These are phyloP conservation scores for Ischnus inquisitorius DNA, from an alignment of 2,888 invertebrate species.

Conservation along the genomic window DNA sequence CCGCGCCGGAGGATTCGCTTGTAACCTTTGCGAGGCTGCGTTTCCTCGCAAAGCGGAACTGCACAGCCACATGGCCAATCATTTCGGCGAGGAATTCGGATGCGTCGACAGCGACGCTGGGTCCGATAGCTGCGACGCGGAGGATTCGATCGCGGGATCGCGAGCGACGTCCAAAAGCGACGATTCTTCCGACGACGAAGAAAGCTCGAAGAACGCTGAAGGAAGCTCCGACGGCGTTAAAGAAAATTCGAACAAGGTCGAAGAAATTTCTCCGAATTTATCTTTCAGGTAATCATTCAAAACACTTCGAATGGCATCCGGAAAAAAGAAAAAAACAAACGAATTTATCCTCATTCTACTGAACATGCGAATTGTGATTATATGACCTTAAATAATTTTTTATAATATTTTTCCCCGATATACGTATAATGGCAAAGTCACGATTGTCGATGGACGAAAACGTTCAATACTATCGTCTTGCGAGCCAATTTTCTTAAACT, in stretches of 20 bases:
- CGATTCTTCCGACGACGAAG: neutral
- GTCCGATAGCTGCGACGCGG: neutral
- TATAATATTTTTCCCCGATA: too few relatives aligned
- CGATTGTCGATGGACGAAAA: too few relatives aligned
- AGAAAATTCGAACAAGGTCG: neutral
- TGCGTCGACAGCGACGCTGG: neutral
- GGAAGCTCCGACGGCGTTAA: neutral
- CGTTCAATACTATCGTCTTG: too few relatives aligned
- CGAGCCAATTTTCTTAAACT: too few relatives aligned
- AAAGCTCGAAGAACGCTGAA: neutral
- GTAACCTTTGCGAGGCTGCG: neutral
- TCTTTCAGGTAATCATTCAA: too few relatives aligned
- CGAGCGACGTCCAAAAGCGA: neutral
- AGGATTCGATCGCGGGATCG: neutral
- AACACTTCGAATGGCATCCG: too few relatives aligned
- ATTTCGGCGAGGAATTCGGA: neutral
- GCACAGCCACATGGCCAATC: neutral
- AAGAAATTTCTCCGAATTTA: neutral
- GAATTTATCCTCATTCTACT: too few relatives aligned
- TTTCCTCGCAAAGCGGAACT: neutral
- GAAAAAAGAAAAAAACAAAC: too few relatives aligned
- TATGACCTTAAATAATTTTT: too few relatives aligned
- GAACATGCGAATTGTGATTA: too few relatives aligned
- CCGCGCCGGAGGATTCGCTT: neutral
- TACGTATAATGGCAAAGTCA: too few relatives aligned